These are phyloP conservation scores for Myotis davidii DNA, from an alignment of 2,113 vertebrate species.

Conservation along the genomic window DNA sequence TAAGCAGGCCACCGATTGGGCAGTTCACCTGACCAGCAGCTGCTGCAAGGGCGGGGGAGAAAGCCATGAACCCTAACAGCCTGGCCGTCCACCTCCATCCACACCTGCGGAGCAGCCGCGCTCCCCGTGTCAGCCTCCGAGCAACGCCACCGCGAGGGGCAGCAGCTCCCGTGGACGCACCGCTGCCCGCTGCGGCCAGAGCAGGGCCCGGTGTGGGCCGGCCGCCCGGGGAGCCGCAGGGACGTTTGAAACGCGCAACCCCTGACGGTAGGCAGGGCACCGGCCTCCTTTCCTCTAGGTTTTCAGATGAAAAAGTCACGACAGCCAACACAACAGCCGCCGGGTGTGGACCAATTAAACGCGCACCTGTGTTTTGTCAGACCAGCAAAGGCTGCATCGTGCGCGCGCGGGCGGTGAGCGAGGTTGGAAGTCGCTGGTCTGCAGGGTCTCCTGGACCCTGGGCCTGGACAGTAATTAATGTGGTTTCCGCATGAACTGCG, in stretches of 20 bases:
- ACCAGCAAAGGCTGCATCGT: background rate
- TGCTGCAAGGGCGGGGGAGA: rapidly evolving
- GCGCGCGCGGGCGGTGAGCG: rapidly evolving
- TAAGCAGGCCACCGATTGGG: rapidly evolving
- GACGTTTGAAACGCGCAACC: background rate
- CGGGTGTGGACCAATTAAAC: too few relatives aligned
- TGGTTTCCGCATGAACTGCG: background rate
- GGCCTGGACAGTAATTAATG: rapidly evolving
- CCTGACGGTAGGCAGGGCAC: too few relatives aligned
- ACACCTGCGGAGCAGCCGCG: background rate
- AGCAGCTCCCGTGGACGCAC: rapidly evolving
- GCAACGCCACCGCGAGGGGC: rapidly evolving
- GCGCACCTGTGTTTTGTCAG: too few relatives aligned
- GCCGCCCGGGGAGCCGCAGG: background rate
- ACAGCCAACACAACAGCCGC: too few relatives aligned
- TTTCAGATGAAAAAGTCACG: too few relatives aligned
- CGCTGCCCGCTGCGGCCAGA: too few relatives aligned
- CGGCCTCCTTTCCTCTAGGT: too few relatives aligned
- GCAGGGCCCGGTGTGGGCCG: background rate
- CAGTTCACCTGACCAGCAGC: rapidly evolving
- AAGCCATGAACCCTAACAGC: rapidly evolving
- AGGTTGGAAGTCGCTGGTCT: background rate
- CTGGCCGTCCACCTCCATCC: rapidly evolving
- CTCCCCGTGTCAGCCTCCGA: too few relatives aligned
- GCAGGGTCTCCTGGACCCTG: background rate